Base-by-base conservation (phyloP, 2,113 vertebrate genomes). In the Anthoscopus minutus region DNA sequence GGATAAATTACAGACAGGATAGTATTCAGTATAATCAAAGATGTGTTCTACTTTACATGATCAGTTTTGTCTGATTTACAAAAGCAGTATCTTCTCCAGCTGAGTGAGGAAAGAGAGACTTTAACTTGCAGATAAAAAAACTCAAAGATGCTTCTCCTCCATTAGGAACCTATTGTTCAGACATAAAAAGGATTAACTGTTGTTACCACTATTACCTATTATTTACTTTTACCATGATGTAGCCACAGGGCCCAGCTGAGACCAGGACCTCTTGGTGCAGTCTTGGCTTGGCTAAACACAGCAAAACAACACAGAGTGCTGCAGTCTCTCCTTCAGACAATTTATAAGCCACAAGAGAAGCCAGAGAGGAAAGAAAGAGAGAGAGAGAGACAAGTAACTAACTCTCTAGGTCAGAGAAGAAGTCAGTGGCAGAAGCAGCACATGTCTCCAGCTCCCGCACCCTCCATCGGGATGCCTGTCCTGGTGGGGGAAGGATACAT, bases 1-100 rank as follows among this genome's bases (percentile, higher is more conserved):
- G 65, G 83, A 69, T 93, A 96, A 90, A 88, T 96, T 95, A 94
- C 88, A 81, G 83, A 14, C 69, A 88, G 77, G 50, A 45, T 33
- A 88, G 64, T 51, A 76, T 61, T 71, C 86, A 42, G 23, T 57
- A 88, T 88, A 93, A 81, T 93, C 80, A 96, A 88, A 96, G 58
- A 94, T 51, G n/a, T 89, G 50, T 85, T 93, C 42, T 71, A 80
- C 87, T 94, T 89, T 89, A 78, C 47, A 73, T 88, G 50, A 38
- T 72, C 94, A 70, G 30, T 89, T 88, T 92, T 80, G 62, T 44
- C 50, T 90, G 86, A 88, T 93, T 96, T 82, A 62, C 73, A 96
- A 94, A 90, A 86, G 51, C 84, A 53, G 72, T 58, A 82, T 83
- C 42, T 92, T 87, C 66, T 81, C 73, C 40, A 87, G 73, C 78